Conservation (phyloP, 2,888 invertebrate genomes). For the Microchrysa polita region DNA sequence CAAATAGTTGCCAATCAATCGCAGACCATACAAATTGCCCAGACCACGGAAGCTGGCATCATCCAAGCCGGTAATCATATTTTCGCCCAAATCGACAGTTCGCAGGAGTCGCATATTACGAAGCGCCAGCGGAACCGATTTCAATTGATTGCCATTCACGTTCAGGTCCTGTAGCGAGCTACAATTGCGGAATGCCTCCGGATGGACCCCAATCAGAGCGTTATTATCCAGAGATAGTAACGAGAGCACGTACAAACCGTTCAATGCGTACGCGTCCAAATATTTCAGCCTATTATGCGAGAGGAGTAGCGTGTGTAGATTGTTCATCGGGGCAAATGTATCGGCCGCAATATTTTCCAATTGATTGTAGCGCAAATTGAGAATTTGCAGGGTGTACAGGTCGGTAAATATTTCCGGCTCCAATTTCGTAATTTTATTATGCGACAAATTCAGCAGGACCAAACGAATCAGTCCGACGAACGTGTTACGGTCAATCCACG, state of each 20-base stretch:
- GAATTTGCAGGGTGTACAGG: conserved; percentile 84
- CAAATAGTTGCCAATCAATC: conserved; percentile 88
- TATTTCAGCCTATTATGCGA: conserved; percentile 87
- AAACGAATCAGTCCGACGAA: conserved; percentile 89
- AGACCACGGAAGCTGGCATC: conserved; percentile 85
- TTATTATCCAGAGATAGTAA: conserved; percentile 88
- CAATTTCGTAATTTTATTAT: conserved; percentile 82
- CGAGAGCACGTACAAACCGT: conserved; percentile 87
- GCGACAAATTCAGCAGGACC: conserved; percentile 85
- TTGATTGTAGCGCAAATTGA: conserved; percentile 86
- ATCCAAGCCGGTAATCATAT: conserved; percentile 82
- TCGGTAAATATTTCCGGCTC: conserved; percentile 87
- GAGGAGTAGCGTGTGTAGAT: conserved; percentile 86
- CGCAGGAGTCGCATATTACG: conserved; percentile 86
- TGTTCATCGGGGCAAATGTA: conserved; percentile 91
- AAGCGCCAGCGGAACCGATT: conserved; percentile 81
- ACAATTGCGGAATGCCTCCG: conserved; percentile 89
- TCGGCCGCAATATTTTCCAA: conserved; percentile 86
- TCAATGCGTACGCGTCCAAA: conserved; percentile 85
- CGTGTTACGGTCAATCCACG: conserved; percentile 86
- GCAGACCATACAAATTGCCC: conserved; percentile 85
- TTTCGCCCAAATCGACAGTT: conserved; percentile 91
- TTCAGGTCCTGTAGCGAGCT: conserved; percentile 90
- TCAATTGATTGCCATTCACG: conserved; percentile 86
- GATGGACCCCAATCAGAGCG: conserved; percentile 82